Base-by-base conservation (phyloP, 2,113 vertebrate genomes). In the Murina feae region DNA sequence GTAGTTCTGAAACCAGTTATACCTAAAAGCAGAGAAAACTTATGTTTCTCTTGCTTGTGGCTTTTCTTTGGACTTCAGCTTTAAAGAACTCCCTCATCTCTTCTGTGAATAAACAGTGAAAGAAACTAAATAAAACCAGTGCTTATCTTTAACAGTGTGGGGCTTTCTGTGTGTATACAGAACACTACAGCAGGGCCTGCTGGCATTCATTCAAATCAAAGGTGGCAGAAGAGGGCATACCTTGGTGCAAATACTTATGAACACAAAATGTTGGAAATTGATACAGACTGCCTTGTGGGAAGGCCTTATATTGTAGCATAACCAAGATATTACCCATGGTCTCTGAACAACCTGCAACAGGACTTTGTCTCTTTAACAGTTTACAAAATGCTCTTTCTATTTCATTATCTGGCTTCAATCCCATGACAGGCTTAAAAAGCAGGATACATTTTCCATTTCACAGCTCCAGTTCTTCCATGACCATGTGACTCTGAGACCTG, bases 21-120 rank as follows among this genome's bases (percentile, higher is more conserved):
- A 0, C 25, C 20, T 39, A 60, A 72, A 66, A 42, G 7, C 20
- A 80, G n/a, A 76, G 9, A 44, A 63, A 12, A 39, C 1, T 63
- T 28, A 17, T 37, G 16, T 6, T 63, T 76, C 47, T 69, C 51
- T 92, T 55, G 18, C 9, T 35, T 51, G 28, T 51, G 23, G 2
- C 9, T 72, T 95, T 88, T 91, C 49, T 76, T 85, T 68, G 42
- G 14, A 83, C 18, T 71, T 95, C 23, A 80, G 44, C 39, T 76
- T 37, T 42, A 23, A 76, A 44, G 25, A 83, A 63, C 60, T 39
- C 21, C n/a, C 35, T 86, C 12, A 53, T 20, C 30, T 91, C 37
- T 37, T 81, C 1, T 39, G 53, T 20, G n/a, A 71, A 39, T 86
- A 86, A 72, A 53, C 53, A 76, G 11, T 39, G 4, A 30, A 17